Evolutionary conservation across 2,797 vertebrate genomes (phyloP), one percentile per base, ranked within the genome.

Genomic region (Lycodopsis pacificus): DNA sequence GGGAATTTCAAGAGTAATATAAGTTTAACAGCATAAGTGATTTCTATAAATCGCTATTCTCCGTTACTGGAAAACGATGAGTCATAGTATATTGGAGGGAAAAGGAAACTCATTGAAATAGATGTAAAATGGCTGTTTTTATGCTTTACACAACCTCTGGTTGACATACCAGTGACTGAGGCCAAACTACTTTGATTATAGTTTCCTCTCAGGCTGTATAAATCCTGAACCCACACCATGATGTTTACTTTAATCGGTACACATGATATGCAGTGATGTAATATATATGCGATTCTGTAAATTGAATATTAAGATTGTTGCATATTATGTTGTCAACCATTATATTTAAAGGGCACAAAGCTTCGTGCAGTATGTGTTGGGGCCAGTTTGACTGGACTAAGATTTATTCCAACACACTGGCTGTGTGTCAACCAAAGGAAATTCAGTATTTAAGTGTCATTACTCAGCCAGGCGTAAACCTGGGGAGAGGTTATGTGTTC

Each of bases 171-270:
- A 71, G 32, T 17, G 61, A 67, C 27, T 4, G 17, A 67, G 19
- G 56, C 48, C 64, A 70, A 67, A 73, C 49, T 48, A 36, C 51
- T 67, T 71, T 46, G 36, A 80, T 72, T 42, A 77, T 70, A 65
- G 59, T 77, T 71, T 82, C 53, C 65, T 62, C 25, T 36, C 25
- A 58, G 54, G 56, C 27, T 63, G 22, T 15, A 36, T 30, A 58
- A 75, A 68, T 71, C 40, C 65, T 74, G 34, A 77, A 57, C 49
- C 19, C 65, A 77, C 66, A 44, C 20, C 54, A 57, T 32, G 27
- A 32, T 7, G 27, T 32, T 40, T 12, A 38, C 49, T 73, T 20
- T 78, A 38, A 62, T 4, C 36, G 2, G 11, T 10, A 32, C 27
- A 67, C 19, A n/a, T 12, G 36, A 67, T 42, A 46, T 65, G 22